phyloP scores from a whole-genome alignment of 1,140 invertebrate genomes.

The Lethrus apterus region DNA sequence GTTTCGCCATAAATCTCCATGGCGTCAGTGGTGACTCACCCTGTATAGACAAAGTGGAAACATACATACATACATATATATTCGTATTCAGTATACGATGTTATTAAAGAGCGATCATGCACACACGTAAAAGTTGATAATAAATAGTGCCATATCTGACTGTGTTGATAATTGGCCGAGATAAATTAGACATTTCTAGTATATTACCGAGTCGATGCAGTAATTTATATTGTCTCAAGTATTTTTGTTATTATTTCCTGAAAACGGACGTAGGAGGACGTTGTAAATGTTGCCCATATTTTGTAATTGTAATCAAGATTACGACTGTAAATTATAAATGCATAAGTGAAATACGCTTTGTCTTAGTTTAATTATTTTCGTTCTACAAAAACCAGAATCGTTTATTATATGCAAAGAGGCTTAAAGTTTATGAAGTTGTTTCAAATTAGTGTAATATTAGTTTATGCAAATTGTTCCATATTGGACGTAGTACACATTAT shows the following conservation, averaged over 20 bases:
- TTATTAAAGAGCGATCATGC: too few relatives aligned
- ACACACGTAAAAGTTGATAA: slow-evolving; percentile 1
- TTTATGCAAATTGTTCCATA: slow-evolving; percentile 5
- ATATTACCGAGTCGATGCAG: slow-evolving; percentile 3
- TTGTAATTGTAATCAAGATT: slow-evolving; percentile 41
- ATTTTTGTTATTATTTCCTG: slow-evolving; percentile 39
- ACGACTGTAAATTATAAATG: slow-evolving; percentile 13
- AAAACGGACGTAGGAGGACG: slow-evolving; percentile 37
- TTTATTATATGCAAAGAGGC: slow-evolving; percentile 7
- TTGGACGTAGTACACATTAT: not conserved
- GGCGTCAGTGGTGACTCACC: too few relatives aligned
- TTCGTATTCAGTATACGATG: too few relatives aligned
- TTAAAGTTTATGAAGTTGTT: slow-evolving; percentile 11
- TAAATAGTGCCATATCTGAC: slow-evolving; percentile 6
- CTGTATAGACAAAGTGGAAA: too few relatives aligned
- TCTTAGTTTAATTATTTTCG: slow-evolving; percentile 6
- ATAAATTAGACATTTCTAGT: slow-evolving; percentile 11
- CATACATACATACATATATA: too few relatives aligned
- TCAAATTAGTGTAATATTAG: slow-evolving; percentile 11
- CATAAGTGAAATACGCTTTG: not conserved
- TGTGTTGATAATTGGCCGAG: slow-evolving; percentile 11
- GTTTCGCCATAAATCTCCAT: too few relatives aligned
- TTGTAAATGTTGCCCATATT: slow-evolving; percentile 37
- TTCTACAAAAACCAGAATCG: not conserved
- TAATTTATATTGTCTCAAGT: slow-evolving; percentile 36